Evolutionary conservation across 1,140 invertebrate species (phyloP).

Genomic region (honey bee (Apis mellifera)): Amel_HAv3.1 CM009944.2:1959001-1959500

Average conservation of each 20-base stretch:
- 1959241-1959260: conserved; percentile 2
- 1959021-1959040: background rate
- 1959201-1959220: conserved; percentile 52
- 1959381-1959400: conserved; percentile 73
- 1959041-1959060: background rate
- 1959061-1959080: conserved; percentile 1
- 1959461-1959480: background rate
- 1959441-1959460: background rate
- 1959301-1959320: conserved; percentile 83
- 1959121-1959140: conserved; percentile 18
- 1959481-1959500: background rate
- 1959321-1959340: conserved; percentile 88
- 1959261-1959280: conserved; percentile 19
- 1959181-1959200: background rate
- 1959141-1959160: background rate
- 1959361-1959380: conserved; percentile 90
- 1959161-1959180: background rate
- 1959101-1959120: conserved; percentile 8
- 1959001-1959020: background rate
- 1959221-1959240: conserved; percentile 61
- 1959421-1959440: background rate
- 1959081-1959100: conserved; percentile 12
- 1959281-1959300: conserved; percentile 1
- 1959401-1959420: background rate
- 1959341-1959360: conserved; percentile 95